Conservation (phyloP, 2,797 vertebrate genomes). For the Trachurus trachurus region DNA sequence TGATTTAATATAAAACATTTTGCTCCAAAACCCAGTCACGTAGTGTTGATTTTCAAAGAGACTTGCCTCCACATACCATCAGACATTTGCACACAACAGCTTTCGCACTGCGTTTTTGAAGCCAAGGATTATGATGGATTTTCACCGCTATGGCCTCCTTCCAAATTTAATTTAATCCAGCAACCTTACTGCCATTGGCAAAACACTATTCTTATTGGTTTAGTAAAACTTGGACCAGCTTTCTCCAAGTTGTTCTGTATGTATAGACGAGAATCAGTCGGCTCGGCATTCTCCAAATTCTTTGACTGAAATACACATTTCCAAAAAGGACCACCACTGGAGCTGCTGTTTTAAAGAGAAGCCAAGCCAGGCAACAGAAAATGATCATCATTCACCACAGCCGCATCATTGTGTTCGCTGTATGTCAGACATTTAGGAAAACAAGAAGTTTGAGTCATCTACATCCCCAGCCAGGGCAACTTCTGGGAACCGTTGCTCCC, state of each 20-base stretch:
- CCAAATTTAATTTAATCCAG: conserved; percentile 26
- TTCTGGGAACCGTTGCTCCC: conserved; percentile 37
- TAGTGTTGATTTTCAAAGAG: background rate
- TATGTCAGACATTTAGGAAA: conserved; percentile 14
- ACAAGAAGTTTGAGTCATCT: conserved; percentile 28
- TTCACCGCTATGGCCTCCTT: conserved; percentile 21
- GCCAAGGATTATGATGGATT: conserved; percentile 28
- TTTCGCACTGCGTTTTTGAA: conserved; percentile 13
- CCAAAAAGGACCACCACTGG: background rate
- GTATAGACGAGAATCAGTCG: background rate
- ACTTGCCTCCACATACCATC: background rate
- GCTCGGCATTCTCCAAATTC: background rate
- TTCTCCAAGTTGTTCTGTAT: background rate
- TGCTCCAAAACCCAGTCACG: background rate
- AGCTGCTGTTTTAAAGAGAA: background rate
- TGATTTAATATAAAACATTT: background rate
- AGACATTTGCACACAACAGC: conserved; percentile 20
- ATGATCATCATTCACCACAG: background rate
- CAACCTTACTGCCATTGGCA: background rate
- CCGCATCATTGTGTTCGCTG: background rate
- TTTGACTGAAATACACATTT: background rate
- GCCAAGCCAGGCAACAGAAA: background rate
- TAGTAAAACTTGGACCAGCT: background rate
- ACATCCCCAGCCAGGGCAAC: background rate
- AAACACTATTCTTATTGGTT: background rate